Conservation (phyloP, 2,113 vertebrate genomes). For the Lonchura striata region DNA sequence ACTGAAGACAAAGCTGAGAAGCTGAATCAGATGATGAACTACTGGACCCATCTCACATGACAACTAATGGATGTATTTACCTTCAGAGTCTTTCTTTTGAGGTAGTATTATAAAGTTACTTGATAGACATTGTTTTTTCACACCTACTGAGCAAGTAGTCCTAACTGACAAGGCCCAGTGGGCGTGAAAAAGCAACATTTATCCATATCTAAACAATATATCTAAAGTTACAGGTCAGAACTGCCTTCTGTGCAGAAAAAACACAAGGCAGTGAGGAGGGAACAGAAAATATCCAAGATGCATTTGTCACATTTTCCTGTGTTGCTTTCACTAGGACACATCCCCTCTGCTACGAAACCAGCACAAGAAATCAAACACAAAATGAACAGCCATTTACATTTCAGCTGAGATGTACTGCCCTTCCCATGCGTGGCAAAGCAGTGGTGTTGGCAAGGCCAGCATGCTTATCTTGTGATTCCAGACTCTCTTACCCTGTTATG, state of each 20-base stretch:
- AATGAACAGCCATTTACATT: not conserved
- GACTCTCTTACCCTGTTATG: not conserved
- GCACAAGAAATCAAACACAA: not conserved
- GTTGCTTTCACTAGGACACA: not conserved
- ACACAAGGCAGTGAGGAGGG: not conserved
- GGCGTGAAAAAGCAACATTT: not conserved
- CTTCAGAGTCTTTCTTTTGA: not conserved
- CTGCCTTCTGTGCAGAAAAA: not conserved
- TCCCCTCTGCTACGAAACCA: rapidly evolving
- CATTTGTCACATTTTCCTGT: not conserved
- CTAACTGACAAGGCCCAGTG: not conserved
- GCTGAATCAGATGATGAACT: not conserved
- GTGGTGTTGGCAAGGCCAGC: not conserved
- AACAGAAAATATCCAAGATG: not conserved
- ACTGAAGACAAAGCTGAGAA: not conserved
- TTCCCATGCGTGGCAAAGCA: not conserved
- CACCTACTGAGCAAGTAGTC: not conserved
- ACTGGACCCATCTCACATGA: not conserved
- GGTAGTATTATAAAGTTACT: not conserved
- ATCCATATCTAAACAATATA: not conserved
- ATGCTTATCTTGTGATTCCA: conserved; percentile 8
- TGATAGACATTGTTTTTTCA: not conserved
- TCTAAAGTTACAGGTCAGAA: not conserved
- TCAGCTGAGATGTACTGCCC: not conserved
- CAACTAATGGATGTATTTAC: not conserved